These are phyloP conservation scores for Cisticola juncidis DNA, from an alignment of 2,113 vertebrate species.

Conservation along the genomic window DNA sequence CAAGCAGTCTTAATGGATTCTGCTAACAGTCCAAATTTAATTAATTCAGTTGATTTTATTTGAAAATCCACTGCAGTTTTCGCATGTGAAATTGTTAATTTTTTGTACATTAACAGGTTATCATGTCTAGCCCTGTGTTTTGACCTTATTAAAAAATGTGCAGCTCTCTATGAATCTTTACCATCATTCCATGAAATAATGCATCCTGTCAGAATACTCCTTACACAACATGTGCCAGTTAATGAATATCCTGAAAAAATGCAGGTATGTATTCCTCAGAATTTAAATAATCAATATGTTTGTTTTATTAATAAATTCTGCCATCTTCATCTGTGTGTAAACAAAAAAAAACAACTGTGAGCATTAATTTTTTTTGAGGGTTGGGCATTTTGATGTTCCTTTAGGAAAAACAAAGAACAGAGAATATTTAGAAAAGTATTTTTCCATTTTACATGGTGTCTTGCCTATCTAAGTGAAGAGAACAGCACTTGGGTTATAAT, in stretches of 20 bases:
- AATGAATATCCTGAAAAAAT: constrained; percentile 71
- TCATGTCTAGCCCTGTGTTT: constrained; percentile 81
- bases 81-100: not conserved
- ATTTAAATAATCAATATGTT: not conserved
- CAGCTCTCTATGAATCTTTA: constrained; percentile 77
- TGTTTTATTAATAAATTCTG: not conserved
- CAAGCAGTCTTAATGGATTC: not conserved
- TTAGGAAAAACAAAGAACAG: not conserved
- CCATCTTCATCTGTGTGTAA: not conserved
- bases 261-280: constrained; percentile 73
- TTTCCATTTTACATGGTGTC: not conserved
- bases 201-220: constrained; percentile 78
- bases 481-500: not conserved
- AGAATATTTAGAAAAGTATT: not conserved
- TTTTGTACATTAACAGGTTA: constrained; percentile 73
- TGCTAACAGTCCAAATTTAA: not conserved
- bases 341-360: not conserved
- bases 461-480: not conserved
- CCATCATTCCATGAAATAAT: constrained; percentile 77
- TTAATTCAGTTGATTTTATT: not conserved
- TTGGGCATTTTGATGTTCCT: not conserved
- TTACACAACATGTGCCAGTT: constrained; percentile 72
- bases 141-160: constrained; percentile 81
- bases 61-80: not conserved
- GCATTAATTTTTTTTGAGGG: not conserved